Evolutionary conservation across 2,888 invertebrate species (phyloP).

Genomic region (Dicycla oo): DNA sequence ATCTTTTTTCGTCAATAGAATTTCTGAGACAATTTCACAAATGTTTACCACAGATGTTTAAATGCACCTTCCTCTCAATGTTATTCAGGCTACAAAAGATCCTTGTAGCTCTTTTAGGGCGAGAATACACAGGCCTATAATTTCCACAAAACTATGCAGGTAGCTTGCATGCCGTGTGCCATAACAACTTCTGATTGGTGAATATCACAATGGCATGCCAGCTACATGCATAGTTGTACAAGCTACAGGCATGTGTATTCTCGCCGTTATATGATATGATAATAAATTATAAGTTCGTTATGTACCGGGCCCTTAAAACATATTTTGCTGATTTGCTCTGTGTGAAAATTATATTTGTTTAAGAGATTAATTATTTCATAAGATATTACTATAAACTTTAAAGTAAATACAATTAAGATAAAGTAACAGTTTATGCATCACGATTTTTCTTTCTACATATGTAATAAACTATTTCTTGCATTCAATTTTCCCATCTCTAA

Average conservation of each 20-base stretch:
- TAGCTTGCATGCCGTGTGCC: no score
- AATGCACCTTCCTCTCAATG: neutral
- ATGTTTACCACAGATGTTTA: neutral
- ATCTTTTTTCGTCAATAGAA: neutral
- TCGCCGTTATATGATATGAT: no score
- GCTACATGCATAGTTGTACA: no score
- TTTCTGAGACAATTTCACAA: neutral
- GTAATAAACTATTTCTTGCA: neutral
- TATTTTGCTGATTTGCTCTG: conserved; percentile 22
- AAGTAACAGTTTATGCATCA: conserved; percentile 11
- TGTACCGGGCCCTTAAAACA: conserved; percentile 7
- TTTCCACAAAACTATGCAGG: no score
- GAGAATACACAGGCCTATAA: no score
- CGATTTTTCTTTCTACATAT: neutral
- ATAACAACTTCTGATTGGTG: no score
- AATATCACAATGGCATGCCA: no score
- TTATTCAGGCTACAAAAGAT: neutral
- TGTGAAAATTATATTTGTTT: conserved; percentile 12
- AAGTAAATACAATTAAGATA: neutral
- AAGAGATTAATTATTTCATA: neutral
- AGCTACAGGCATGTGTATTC: no score
- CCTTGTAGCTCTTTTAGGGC: neutral
- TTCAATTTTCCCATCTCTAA: neutral
- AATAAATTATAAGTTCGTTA: neutral
- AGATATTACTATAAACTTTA: neutral